Conservation (phyloP, 2,797 vertebrate genomes). For the Octomys mimax region DNA sequence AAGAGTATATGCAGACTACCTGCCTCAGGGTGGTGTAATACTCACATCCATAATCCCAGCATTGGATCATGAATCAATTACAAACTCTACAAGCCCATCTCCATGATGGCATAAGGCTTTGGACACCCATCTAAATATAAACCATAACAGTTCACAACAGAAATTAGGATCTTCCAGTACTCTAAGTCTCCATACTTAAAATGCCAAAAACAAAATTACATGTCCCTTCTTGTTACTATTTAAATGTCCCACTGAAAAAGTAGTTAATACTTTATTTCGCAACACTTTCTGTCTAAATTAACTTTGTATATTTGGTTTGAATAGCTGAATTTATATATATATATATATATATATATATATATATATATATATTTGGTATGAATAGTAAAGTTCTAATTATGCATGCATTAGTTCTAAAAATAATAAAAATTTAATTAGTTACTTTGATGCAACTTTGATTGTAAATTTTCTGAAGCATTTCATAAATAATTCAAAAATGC, state of each 20-base stretch:
- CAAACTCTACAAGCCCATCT: too few relatives aligned
- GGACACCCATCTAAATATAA: too few relatives aligned
- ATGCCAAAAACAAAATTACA: constrained; percentile 67
- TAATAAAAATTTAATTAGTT: constrained; percentile 80
- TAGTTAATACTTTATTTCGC: constrained; percentile 48
- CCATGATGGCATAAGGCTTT: too few relatives aligned
- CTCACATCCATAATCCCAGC: too few relatives aligned
- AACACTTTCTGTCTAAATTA: constrained; percentile 2
- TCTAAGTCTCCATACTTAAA: constrained; percentile 52
- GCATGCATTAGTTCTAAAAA: constrained; percentile 60
- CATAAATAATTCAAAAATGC: constrained; percentile 75
- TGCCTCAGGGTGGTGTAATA: too few relatives aligned
- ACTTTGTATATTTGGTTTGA: constrained; percentile 63
- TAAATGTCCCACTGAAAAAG: constrained; percentile 61
- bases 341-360: constrained; percentile 41
- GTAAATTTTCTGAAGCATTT: constrained; percentile 70
- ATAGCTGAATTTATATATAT: constrained; percentile 23
- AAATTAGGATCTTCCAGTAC: constrained; percentile 59
- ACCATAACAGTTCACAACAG: background rate
- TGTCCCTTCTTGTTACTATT: constrained; percentile 4
- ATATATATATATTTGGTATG: constrained; percentile 62
- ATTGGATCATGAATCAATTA: too few relatives aligned
- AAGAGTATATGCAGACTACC: too few relatives aligned
- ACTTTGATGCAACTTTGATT: constrained; percentile 77
- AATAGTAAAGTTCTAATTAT: constrained; percentile 74